A percentile compares a stretch with the other conserved stretches of the same genome.
Evolutionary conservation across 2,113 vertebrate species (phyloP).

Genomic region (Brienomyrus brachyistius): DNA sequence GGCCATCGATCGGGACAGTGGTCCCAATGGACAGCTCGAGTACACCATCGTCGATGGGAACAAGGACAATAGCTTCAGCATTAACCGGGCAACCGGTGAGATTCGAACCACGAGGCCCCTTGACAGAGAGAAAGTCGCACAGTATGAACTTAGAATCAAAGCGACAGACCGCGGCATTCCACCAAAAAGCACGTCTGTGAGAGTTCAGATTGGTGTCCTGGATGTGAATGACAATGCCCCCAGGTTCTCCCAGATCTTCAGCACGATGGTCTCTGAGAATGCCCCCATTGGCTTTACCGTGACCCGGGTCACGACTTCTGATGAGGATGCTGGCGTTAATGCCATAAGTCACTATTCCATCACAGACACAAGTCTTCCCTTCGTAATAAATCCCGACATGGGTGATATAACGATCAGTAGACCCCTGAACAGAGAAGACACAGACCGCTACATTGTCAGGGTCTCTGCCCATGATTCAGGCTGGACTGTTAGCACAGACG

Average conservation of each 20-base stretch:
- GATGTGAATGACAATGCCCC: conserved; percentile 96
- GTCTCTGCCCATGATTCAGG: conserved; percentile 91
- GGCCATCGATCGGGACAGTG: conserved; percentile 81
- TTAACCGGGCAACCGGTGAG: conserved; percentile 80
- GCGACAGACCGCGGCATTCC: conserved; percentile 78
- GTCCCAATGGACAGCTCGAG: conserved; percentile 79
- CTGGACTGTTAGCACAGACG: conserved; percentile 95
- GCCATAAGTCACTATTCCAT: conserved; percentile 86
- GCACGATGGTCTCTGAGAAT: conserved; percentile 83
- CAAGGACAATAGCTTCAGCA: conserved; percentile 77
- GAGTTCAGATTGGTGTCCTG: conserved; percentile 74
- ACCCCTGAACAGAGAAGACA: conserved; percentile 88
- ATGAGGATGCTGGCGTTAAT: conserved; percentile 82
- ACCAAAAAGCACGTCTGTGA: conserved; percentile 66
- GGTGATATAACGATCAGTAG: conserved; percentile 88
- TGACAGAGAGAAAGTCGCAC: conserved; percentile 78
- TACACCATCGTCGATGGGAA: conserved; percentile 84
- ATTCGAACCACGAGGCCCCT: conserved; percentile 77
- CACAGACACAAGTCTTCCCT: conserved; percentile 75
- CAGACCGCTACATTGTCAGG: conserved; percentile 78
- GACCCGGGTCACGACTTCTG: conserved; percentile 85
- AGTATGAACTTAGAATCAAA: conserved; percentile 72
- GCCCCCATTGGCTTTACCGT: conserved; percentile 84
- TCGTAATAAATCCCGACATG: conserved; percentile 76
- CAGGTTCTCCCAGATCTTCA: conserved; percentile 92